A percentile compares a stretch with the other conserved stretches of the same genome.
phyloP scores from a whole-genome alignment of 2,888 invertebrate genomes.

The Latrodectus hesperus region DNA sequence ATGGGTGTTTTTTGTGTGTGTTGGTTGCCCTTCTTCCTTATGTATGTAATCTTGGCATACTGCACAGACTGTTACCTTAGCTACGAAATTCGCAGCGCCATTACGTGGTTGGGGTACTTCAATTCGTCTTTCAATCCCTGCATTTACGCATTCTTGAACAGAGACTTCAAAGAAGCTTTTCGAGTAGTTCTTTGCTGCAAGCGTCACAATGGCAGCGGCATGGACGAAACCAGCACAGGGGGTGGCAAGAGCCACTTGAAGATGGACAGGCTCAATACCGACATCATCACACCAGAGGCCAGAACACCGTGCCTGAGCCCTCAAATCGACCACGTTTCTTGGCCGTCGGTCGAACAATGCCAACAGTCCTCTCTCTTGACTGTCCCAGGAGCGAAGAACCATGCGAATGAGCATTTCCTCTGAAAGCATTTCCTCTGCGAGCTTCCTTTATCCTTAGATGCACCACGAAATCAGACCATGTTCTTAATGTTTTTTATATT shows the following conservation, averaged over 20 bases:
- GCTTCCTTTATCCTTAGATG: slow-evolving; percentile 21
- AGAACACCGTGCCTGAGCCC: slow-evolving; percentile 66
- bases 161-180: slow-evolving; percentile 95
- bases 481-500: not conserved
- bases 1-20: slow-evolving; percentile 97
- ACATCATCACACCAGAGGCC: slow-evolving; percentile 57
- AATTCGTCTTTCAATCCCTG: slow-evolving; percentile 87
- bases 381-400: slow-evolving; percentile 61
- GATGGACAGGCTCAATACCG: slow-evolving; percentile 66
- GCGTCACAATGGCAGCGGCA: slow-evolving; percentile 40
- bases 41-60: slow-evolving; percentile 92
- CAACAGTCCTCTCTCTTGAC: slow-evolving; percentile 47
- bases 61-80: slow-evolving; percentile 88
- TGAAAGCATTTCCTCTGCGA: slow-evolving; percentile 36
- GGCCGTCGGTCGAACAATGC: slow-evolving; percentile 56
- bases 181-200: slow-evolving; percentile 88
- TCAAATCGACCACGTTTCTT: slow-evolving; percentile 59
- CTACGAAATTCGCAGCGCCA: slow-evolving; percentile 80
- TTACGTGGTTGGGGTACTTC: slow-evolving; percentile 72
- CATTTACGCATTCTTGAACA: slow-evolving; percentile 95
- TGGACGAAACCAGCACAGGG: slow-evolving; percentile 57
- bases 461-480: not conserved
- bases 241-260: slow-evolving; percentile 32
- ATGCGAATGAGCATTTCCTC: slow-evolving; percentile 63
- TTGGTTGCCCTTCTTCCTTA: slow-evolving; percentile 97